Evolutionary conservation across 1,140 invertebrate species (phyloP), one percentile per base, ranked within the genome.

Genomic region (Drosophila guanche): DNA sequence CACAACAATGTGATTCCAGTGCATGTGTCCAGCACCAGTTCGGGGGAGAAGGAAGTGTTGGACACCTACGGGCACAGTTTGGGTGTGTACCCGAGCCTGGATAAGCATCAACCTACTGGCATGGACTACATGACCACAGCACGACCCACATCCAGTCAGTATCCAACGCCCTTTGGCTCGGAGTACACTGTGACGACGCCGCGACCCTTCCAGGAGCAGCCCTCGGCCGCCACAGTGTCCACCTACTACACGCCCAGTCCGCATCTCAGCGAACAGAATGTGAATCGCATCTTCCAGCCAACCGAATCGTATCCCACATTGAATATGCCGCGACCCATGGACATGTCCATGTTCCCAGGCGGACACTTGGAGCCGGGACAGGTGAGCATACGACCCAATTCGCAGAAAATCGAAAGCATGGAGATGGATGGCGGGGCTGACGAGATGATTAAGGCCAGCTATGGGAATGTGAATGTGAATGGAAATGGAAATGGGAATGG

Each of bases 1-100:
- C 90, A 91, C 70, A 91, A 91, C 47, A 91, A 91, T 54, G 85
- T 91, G 6, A 90, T 90, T 27, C 89, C 90, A 0, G 79, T 90
- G 0, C 86, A 90, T 51, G 4, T 90, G 23, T 63, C 89, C 20
- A 74, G 79, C 46, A 90, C 85, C 0, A 85, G 58, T 25, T 89
- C 86, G 1, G 90, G 86, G 4, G 86, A 90, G 40, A 90, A 81
- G 50, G 90, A 90, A 33, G 62, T 89, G 0, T 16, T 91, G 12
- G 90, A 90, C 14, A 73, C 72, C 12, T 91, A 90, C 23, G 90
- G 90, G 20, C 74, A 91, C n/a, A 91, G 83, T 37, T 41, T 91
- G 56, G 86, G 84, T 1, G 14, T 77, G 6, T 90, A 74, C 42
- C 90, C 79, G 33, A 59, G 58, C 5, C 7, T 71, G 41, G 72